Base-by-base conservation (phyloP, 2,113 vertebrate genomes). In the Potamarius usumacintae region DNA sequence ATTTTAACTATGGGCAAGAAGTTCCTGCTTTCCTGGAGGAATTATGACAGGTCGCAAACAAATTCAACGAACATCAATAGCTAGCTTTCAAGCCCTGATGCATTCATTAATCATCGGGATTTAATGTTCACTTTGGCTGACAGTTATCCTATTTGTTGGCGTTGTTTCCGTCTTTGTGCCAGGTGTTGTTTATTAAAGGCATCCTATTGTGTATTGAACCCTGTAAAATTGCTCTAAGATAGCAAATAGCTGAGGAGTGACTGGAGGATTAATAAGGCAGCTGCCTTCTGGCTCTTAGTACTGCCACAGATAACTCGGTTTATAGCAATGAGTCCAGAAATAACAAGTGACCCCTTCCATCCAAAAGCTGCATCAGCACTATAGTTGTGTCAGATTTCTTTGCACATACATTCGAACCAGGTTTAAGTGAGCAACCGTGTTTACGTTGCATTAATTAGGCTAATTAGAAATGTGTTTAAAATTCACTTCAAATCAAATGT, bases 61-160 rank as follows among this genome's bases (percentile, higher is more conserved):
- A 85, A 69, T 65, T 12, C 81, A 87, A 60, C 42, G 65, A 86
- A 82, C 71, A 67, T 72, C 82, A 85, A 60, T 74, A 85, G 83
- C 65, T 52, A 48, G 15, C 52, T 22, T 85, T 53, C 67, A 27
- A 77, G 42, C 57, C 79, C 30, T 42, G 30, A 82, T 55, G 62
- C 42, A 22, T 82, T 85, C 69, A 82, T 82, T 82, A 85, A 52
- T 86, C 50, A 77, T 86, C 58, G 25, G 4, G 50, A 62, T 88
- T 53, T 20, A 27, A 55, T 0, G n/a, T 60, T 76, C n/a, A 85
- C 52, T 84, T 77, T 65, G 76, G 27, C 57, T 74, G 78, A 63
- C 50, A 18, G 63, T 81, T 50, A 65, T 74, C 27, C 18, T 10
- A 34, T 82, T 82, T 63, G 48, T 84, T 50, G 10, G 15, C 82